Evolutionary conservation across 2,797 vertebrate genomes (phyloP), one percentile per base, ranked within the genome.

Genomic region (Pyrocephalus nanus): DNA sequence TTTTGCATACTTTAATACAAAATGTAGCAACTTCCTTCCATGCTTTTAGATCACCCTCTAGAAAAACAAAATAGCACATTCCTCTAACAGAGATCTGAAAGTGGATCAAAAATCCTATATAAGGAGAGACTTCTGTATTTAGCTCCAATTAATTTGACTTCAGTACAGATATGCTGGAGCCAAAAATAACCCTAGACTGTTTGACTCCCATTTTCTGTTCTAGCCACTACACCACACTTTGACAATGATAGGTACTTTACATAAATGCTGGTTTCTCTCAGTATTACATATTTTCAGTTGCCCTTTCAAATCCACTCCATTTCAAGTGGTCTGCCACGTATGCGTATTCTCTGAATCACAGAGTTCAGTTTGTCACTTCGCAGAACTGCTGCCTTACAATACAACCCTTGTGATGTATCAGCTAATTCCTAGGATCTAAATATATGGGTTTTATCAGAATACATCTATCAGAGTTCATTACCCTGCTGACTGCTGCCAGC

Each of bases 111-210:
- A 94, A 79, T 61, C 77, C 92, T 88, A n/a, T 84, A 76, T 76
- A 88, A 76, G 74, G 91, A 88, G 55, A 94, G 66, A 76, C 60
- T 83, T 88, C 91, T 91, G 62, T 88, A 94, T 91, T 96, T 94
- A 96, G 76, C 67, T 90, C 67, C 42, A 91, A 90, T 93, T 95
- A 96, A 86, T 78, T 70, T 95, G 83, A 92, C 73, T 96, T 93
- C 74, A 79, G 82, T 76, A 78, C 74, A 94, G 91, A 89, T 85
- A 87, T 2, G 60, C 55, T 54, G 34, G 50, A 92, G 86, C 90
- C 74, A 96, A 86, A 96, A 96, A 92, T 93, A 96, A 86, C 36
- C 38, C 55, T 70, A 76, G 73, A 82, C 70, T 82, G 58, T 78
- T 74, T 91, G 79, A 86, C 76, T 90, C 83, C 50, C 38, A 23